A percentile compares a stretch with the other conserved stretches of the same genome.
Evolutionary conservation across 2,113 vertebrate genomes (phyloP).

Genomic region (Argyrosomus japonicus): DNA sequence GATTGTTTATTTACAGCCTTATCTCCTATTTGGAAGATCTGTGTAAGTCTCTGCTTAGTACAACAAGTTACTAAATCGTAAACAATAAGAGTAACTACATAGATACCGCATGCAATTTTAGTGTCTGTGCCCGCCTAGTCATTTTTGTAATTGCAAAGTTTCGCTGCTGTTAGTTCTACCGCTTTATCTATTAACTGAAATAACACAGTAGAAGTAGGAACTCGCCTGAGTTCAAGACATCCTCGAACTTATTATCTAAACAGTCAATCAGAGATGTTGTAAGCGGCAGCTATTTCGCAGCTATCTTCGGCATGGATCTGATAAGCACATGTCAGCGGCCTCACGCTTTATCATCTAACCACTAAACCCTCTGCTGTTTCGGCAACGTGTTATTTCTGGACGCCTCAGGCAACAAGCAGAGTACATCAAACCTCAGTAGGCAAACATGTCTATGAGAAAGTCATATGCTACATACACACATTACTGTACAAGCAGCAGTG

Average conservation of each 20-base stretch:
- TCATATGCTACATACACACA: neutral
- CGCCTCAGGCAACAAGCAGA: neutral
- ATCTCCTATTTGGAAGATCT: slow-evolving; percentile 1
- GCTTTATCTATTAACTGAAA: slow-evolving; percentile 9
- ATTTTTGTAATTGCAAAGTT: neutral
- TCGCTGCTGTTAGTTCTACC: neutral
- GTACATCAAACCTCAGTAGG: neutral
- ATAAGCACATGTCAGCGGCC: slow-evolving; percentile 53
- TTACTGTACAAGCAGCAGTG: neutral
- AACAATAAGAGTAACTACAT: slow-evolving; percentile 7
- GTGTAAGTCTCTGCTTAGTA: neutral
- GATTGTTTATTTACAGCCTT: neutral
- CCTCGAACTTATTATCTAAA: slow-evolving; percentile 32
- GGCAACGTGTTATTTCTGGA: slow-evolving; percentile 32
- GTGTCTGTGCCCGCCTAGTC: accelerated
- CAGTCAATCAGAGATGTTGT: slow-evolving; percentile 47
- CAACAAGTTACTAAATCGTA: neutral
- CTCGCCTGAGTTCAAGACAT: neutral
- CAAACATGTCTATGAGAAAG: neutral
- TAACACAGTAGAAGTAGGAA: slow-evolving; percentile 5
- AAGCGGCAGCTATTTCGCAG: slow-evolving; percentile 49
- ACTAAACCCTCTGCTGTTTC: slow-evolving; percentile 9
- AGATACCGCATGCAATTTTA: neutral
- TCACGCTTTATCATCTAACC: slow-evolving; percentile 24
- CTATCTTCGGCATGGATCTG: slow-evolving; percentile 40